Evolutionary conservation across 1,140 invertebrate species (phyloP), one percentile per base, ranked within the genome.

Genomic region (Colletes gigas): DNA sequence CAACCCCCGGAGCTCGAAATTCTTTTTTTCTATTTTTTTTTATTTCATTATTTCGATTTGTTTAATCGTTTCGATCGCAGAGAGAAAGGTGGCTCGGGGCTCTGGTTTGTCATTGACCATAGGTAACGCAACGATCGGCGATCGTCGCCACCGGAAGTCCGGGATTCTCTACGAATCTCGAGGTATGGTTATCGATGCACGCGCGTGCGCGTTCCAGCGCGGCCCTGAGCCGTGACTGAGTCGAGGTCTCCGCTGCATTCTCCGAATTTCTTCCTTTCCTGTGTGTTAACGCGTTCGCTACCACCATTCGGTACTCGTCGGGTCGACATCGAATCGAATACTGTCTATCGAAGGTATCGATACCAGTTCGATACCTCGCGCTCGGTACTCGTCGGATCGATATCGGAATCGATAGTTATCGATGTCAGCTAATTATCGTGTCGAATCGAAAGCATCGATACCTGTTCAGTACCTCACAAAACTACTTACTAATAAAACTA

Each of bases 21-120:
- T 74, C 21, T 63, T 50, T 21, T 44, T 9, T 39, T 59, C 17
- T 77, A 14, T 4, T 8, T 52, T 65, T 68, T 50, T 47, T 50
- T 60, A 21, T 60, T 41, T 21, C 15, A 14, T 14, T 3, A 12
- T n/a, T 44, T 66, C 50, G 75, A 71, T 78, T 59, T 6, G 30
- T 41, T 59, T n/a, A 57, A 73, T 72, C 70, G 70, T 73, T 19
- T 17, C 59, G 74, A 73, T 66, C 79, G 86, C 85, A 88, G 82
- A 88, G 80, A 78, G 83, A 88, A 88, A 88, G 88, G 84, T 90
- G 90, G 91, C 92, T 92, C 92, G 92, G 91, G 92, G 92, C 93
- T 93, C 93, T 93, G 93, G 93, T 93, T 93, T 93, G 93, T 93
- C 93, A 93, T 93, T 93, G 93, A 92, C 93, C 92, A 91, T 93